Evolutionary conservation across 2,797 vertebrate species (phyloP).

Genomic region (Gorsachius magnificus): DNA sequence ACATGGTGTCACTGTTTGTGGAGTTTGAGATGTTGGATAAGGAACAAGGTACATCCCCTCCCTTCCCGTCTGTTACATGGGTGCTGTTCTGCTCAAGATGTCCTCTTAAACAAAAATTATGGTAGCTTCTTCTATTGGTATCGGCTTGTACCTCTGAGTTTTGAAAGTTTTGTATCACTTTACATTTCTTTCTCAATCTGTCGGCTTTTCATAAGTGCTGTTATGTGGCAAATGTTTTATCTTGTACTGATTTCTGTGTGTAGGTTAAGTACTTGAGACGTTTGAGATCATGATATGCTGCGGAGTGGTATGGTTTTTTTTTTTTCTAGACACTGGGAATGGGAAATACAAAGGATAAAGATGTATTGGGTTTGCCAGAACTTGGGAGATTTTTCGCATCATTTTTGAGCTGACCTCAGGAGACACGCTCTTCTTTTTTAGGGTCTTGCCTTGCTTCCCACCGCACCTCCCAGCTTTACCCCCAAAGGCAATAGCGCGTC

Average conservation of each 20-base stretch:
- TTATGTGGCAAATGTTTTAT: neutral
- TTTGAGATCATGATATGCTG: neutral
- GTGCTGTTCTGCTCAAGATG: neutral
- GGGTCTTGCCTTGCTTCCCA: neutral
- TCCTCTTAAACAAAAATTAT: neutral
- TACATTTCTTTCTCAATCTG: neutral
- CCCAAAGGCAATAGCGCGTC: neutral
- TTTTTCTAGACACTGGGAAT: neutral
- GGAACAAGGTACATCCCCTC: neutral
- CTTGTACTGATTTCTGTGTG: neutral
- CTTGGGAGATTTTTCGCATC: neutral
- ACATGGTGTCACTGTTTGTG: neutral
- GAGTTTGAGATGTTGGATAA: neutral
- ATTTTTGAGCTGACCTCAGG: too few species aligned
- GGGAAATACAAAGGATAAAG: neutral
- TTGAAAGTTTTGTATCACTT: neutral
- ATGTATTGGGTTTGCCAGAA: neutral
- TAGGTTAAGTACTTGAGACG: neutral
- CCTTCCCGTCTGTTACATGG: neutral
- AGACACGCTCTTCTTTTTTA: neutral
- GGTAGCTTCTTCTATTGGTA: neutral
- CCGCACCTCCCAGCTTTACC: neutral
- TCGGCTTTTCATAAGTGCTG: accelerated
- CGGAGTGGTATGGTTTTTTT: neutral
- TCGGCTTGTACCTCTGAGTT: neutral